phyloP scores from a whole-genome alignment of 2,888 invertebrate species.

The Chouioia cunea region DNA sequence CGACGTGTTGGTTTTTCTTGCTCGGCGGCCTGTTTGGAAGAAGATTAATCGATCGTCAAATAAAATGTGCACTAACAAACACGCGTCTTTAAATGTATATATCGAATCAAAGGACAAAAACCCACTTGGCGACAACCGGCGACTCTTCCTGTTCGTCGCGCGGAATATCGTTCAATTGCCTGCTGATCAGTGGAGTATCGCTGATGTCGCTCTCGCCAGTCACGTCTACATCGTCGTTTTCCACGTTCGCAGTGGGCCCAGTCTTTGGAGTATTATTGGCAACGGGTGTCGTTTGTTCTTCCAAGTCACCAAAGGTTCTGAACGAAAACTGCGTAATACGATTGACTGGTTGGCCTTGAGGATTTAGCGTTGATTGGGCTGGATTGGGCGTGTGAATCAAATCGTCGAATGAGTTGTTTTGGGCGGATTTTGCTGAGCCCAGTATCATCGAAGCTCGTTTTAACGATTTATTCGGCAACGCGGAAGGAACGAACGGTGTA shows the following conservation, averaged over 20 bases:
- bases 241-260: no score
- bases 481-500: no score
- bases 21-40: not conserved
- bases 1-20: not conserved
- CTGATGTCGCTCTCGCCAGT: slow-evolving; percentile 1
- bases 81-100: not conserved
- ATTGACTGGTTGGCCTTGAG: slow-evolving; percentile 27
- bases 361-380: slow-evolving; percentile 40
- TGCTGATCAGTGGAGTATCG: not conserved
- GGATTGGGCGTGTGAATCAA: slow-evolving; percentile 22
- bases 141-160: not conserved
- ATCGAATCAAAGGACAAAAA: not conserved
- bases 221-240: slow-evolving; percentile 3
- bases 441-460: no score
- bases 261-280: no score
- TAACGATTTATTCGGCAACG: no score
- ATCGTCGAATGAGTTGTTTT: slow-evolving; percentile 8
- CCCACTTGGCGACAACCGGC: no score
- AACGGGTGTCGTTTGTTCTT: no score
- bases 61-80: not conserved
- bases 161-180: slow-evolving; percentile 7
- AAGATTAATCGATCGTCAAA: not conserved
- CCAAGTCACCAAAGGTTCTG: not conserved
- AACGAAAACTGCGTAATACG: slow-evolving; percentile 34
- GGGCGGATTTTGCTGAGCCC: no score